These are phyloP conservation scores for Antedon mediterranea DNA, from an alignment of 53 echinoderm and acorn worm genomes.

Conservation along the genomic window DNA sequence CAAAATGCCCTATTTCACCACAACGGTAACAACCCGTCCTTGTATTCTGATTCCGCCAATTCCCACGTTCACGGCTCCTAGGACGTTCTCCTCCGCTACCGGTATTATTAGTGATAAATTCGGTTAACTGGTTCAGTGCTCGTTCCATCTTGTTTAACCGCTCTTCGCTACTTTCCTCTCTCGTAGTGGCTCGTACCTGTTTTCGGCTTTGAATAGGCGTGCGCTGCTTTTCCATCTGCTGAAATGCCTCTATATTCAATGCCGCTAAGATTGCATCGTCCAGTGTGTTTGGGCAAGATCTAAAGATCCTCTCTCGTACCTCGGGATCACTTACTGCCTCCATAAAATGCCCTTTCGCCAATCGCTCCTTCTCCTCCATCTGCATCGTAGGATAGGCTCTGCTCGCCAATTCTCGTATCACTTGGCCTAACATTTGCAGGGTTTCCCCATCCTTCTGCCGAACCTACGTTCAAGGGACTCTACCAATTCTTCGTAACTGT, in stretches of 20 bases:
- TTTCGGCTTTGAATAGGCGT: background rate
- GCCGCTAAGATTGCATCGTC: slow-evolving; percentile 14
- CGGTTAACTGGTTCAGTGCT: no score
- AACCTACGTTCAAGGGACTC: slow-evolving; percentile 4
- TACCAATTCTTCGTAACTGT: slow-evolving; percentile 6
- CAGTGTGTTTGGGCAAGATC: slow-evolving; percentile 1
- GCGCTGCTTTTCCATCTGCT: slow-evolving; percentile 4
- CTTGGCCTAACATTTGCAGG: slow-evolving; percentile 11
- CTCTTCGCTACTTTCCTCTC: no score
- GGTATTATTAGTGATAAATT: no score
- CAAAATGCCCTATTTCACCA: slow-evolving; percentile 4
- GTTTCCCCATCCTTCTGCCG: slow-evolving; percentile 5
- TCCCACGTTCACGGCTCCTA: no score
- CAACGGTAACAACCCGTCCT: background rate
- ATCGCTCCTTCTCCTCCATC: background rate
- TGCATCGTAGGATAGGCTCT: slow-evolving; percentile 5
- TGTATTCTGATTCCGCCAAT: no score
- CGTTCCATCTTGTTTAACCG: no score
- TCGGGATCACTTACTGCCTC: slow-evolving; percentile 16
- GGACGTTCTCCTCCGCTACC: no score
- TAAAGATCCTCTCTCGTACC: slow-evolving; percentile 14
- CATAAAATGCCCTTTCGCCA: slow-evolving; percentile 18
- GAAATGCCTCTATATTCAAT: slow-evolving; percentile 4
- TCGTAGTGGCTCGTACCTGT: background rate
- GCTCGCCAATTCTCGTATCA: slow-evolving; percentile 3